Evolutionary conservation across 2,113 vertebrate species (phyloP), one percentile per base, ranked within the genome.

Genomic region (Dicrurus megarhynchus): DNA sequence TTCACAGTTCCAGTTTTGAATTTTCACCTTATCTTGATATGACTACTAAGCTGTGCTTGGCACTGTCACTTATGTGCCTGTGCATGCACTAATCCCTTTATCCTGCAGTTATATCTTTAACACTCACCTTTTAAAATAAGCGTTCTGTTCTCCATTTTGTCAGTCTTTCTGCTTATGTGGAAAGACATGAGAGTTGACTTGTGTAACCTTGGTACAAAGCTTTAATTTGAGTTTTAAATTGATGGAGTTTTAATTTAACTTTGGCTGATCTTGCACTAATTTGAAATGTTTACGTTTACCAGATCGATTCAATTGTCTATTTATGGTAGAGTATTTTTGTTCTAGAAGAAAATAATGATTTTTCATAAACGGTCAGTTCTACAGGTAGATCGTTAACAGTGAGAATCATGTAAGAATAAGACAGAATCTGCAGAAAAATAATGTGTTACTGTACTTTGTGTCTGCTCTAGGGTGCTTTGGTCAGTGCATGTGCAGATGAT

Each of bases 401-500:
- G 50, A 92, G 28, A 6, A 44, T 73, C 19, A 49, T 1, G 13
- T 83, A n/a, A 89, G 39, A 89, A 28, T 53, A 59, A 56, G 19
- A 73, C 19, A 50, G 10, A 82, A 79, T 42, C 53, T 70, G 32
- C n/a, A 67, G 33, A n/a, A 71, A 35, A 81, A 26, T 92, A 49
- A 84, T 1, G 0, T 46, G 59, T 50, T 39, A 53, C 44, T 81
- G 9, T 91, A 13, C 68, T 94, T 71, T 97, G 37, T 97, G 37
- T 96, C 57, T 94, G 47, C 84, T 96, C 3, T 75, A 99, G 99
- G 99, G 99, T 94, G 99, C 99, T 80, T 97, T 99, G 98, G 99
- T 99, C 94, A 99, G 99, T 96, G 99, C 99, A 5, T 98, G 99
- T 96, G 98, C 99, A 88, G 99, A 99, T 71, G 99, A 99, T 97